These are phyloP conservation scores for Cetoscarus ocellatus DNA, from an alignment of 2,797 vertebrate species.

Conservation along the genomic window DNA sequence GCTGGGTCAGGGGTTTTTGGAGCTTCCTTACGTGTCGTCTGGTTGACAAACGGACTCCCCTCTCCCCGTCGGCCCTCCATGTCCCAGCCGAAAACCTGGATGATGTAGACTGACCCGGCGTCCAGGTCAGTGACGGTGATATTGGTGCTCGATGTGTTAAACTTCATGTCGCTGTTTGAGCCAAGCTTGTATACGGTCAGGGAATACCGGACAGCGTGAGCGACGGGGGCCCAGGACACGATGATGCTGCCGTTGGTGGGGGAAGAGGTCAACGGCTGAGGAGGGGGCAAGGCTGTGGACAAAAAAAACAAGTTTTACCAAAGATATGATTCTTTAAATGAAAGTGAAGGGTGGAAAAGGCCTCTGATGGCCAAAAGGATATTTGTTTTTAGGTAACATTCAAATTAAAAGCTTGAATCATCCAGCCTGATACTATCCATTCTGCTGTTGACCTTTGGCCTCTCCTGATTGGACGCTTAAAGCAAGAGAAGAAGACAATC, in stretches of 20 bases:
- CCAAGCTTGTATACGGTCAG: slow-evolving; percentile 84
- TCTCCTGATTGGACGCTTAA: no score
- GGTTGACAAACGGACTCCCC: slow-evolving; percentile 79
- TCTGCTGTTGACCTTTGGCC: no score
- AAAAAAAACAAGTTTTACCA: background rate
- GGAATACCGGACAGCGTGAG: slow-evolving; percentile 84
- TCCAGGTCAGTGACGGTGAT: slow-evolving; percentile 83
- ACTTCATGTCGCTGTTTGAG: slow-evolving; percentile 75
- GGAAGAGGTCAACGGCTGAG: slow-evolving; percentile 83
- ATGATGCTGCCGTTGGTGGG: slow-evolving; percentile 85
- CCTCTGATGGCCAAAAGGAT: no score
- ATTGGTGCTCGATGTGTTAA: slow-evolving; percentile 85
- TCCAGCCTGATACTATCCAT: no score
- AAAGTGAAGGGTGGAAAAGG: no score
- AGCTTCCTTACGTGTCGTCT: slow-evolving; percentile 90
- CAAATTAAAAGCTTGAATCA: no score
- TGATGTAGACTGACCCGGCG: slow-evolving; percentile 86
- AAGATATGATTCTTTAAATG: no score
- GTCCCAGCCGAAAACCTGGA: slow-evolving; percentile 88
- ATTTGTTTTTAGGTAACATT: no score
- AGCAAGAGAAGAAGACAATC: no score
- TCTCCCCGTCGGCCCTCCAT: slow-evolving; percentile 86
- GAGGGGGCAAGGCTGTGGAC: slow-evolving; percentile 88
- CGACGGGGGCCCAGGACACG: slow-evolving; percentile 84
- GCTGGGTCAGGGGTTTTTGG: no score